Conservation (phyloP, 53 echinoderm and acorn worm species). For the Antedon mediterranea region DNA sequence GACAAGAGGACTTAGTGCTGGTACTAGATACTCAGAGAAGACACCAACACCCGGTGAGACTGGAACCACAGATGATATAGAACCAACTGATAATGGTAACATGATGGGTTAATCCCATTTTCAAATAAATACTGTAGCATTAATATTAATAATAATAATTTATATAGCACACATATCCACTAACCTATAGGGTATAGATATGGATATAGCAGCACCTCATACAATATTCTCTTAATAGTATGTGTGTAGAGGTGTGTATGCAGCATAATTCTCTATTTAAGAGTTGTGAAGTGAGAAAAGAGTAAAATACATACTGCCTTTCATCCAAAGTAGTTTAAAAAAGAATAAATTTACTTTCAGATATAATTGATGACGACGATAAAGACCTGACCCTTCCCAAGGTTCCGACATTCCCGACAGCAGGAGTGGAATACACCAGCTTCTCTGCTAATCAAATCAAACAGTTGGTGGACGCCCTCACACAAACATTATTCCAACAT, state of each 20-base stretch:
- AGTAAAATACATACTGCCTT: neutral
- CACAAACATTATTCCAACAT: conserved; percentile 93
- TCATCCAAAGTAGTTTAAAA: no score
- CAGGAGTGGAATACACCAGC: conserved; percentile 71
- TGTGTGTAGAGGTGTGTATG: no score
- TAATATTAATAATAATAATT: no score
- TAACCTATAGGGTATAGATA: no score
- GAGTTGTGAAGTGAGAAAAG: no score
- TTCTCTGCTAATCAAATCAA: conserved; percentile 90
- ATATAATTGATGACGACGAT: conserved; percentile 2
- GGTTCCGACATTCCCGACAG: conserved; percentile 52
- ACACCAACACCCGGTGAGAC: neutral
- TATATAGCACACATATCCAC: no score
- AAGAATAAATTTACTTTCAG: no score
- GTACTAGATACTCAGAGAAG: neutral
- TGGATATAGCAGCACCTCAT: no score
- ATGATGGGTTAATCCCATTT: no score
- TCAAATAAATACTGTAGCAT: no score
- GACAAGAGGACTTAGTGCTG: neutral
- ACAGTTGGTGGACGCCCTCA: conserved; percentile 80
- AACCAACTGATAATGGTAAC: neutral
- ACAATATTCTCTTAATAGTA: no score
- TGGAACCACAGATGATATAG: neutral
- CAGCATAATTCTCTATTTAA: no score
- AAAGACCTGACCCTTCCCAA: conserved; percentile 45